Evolutionary conservation across 2,797 vertebrate genomes (phyloP).

Genomic region (Lophius americanus): DNA sequence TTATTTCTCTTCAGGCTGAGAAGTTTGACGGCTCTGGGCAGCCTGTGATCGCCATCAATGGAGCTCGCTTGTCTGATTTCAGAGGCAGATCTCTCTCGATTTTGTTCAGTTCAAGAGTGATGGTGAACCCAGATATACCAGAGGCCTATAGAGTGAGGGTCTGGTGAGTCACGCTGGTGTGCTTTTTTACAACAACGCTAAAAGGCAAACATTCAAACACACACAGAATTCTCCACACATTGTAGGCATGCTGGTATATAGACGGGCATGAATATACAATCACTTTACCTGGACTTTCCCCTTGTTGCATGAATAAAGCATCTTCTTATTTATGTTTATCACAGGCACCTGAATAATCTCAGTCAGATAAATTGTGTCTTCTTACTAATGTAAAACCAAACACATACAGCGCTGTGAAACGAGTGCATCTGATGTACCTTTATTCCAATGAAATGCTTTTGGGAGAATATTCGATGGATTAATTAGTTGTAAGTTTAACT

Average conservation of each 20-base stretch:
- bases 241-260: not conserved
- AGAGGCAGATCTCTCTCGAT: conserved; percentile 90
- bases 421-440: too few species aligned
- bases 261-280: not conserved
- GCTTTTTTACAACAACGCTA: conserved; percentile 1
- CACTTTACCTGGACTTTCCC: not conserved
- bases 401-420: not conserved
- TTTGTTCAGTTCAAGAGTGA: conserved; percentile 87
- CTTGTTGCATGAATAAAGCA: too few species aligned
- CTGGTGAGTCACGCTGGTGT: conserved; percentile 82
- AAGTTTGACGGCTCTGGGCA: conserved; percentile 88
- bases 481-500: too few species aligned
- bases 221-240: not conserved
- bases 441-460: too few species aligned
- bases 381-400: not conserved
- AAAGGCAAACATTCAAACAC: conserved; percentile 24
- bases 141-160: conserved; percentile 90
- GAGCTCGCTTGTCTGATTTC: conserved; percentile 91
- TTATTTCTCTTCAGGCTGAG: conserved; percentile 84
- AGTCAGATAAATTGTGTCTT: not conserved
- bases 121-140: conserved; percentile 91
- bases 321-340: not conserved
- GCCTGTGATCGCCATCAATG: conserved; percentile 91
- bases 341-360: not conserved
- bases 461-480: too few species aligned